phyloP scores from a whole-genome alignment of 2,113 vertebrate species.

The Sander lucioperca region DNA sequence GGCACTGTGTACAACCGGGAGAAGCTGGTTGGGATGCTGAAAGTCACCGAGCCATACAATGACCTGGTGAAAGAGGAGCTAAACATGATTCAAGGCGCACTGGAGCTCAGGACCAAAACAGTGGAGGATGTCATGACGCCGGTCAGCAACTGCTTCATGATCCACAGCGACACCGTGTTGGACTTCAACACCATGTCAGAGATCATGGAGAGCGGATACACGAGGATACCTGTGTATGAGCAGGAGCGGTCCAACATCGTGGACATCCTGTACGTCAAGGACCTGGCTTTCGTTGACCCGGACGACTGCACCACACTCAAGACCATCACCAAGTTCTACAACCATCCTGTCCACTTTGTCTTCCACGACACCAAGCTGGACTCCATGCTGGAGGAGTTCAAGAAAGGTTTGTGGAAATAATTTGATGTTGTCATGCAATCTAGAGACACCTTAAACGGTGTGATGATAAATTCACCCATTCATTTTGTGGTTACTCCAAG shows the following conservation, averaged over 20 bases:
- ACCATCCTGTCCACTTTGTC: conserved; percentile 95
- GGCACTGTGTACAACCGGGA: conserved; percentile 97
- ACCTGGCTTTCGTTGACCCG: conserved; percentile 95
- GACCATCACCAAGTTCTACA: conserved; percentile 98
- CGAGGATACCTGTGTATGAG: conserved; percentile 94
- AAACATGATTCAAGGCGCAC: conserved; percentile 96
- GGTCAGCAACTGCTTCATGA: conserved; percentile 94
- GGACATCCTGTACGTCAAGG: conserved; percentile 95
- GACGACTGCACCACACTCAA: conserved; percentile 95
- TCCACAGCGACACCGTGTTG: conserved; percentile 89
- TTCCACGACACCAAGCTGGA: conserved; percentile 98
- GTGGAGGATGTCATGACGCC: conserved; percentile 97
- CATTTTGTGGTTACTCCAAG: too few species aligned
- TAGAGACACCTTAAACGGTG: neutral
- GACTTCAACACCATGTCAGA: conserved; percentile 99
- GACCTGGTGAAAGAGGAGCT: conserved; percentile 95
- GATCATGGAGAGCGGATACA: conserved; percentile 98
- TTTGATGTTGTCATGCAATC: neutral
- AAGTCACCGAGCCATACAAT: conserved; percentile 95
- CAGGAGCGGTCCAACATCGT: conserved; percentile 93
- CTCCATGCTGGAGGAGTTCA: conserved; percentile 98
- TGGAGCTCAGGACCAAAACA: conserved; percentile 95
- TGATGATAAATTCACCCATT: too few species aligned
- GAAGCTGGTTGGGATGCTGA: conserved; percentile 97
- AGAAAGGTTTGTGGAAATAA: conserved; percentile 88